Evolutionary conservation across 2,113 vertebrate genomes (phyloP).

Genomic region (Perccottus glenii): DNA sequence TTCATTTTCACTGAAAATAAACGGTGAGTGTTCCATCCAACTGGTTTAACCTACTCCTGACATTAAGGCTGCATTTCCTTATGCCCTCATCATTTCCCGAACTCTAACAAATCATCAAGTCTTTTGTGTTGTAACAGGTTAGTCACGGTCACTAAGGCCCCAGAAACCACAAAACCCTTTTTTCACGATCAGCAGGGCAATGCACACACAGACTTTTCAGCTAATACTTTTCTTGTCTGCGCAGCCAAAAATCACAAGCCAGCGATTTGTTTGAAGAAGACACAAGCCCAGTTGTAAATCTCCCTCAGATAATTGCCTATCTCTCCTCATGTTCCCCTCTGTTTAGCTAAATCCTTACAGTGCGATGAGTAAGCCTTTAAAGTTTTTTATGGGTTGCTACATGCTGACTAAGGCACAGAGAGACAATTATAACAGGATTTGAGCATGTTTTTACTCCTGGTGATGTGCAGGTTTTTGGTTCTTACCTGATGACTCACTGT

Average conservation of each 20-base stretch:
- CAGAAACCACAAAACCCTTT: constrained; percentile 32
- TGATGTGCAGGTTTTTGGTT: constrained; percentile 19
- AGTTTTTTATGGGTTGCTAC: constrained; percentile 60
- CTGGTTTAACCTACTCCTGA: constrained; percentile 7
- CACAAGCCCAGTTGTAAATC: constrained; percentile 36
- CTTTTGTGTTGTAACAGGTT: constrained; percentile 27
- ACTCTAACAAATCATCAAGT: too few species aligned
- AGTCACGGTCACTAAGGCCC: constrained; percentile 34
- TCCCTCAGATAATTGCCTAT: constrained; percentile 62
- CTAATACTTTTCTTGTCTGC: constrained; percentile 18
- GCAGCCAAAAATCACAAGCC: constrained; percentile 38
- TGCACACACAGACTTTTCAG: constrained; percentile 6
- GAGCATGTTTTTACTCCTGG: not conserved
- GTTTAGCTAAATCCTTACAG: constrained; percentile 10
- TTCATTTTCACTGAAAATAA: too few species aligned
- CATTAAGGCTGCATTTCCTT: not conserved
- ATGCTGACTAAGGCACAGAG: constrained; percentile 55
- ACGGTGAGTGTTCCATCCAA: too few species aligned
- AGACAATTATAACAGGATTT: constrained; percentile 36
- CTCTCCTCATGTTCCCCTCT: constrained; percentile 53
- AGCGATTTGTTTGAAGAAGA: constrained; percentile 42
- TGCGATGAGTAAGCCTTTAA: constrained; percentile 55
- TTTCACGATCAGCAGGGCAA: constrained; percentile 25
- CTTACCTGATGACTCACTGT: constrained; percentile 52
- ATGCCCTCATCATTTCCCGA: constrained; percentile 8